phyloP scores from a whole-genome alignment of 2,888 invertebrate genomes.

The Incurvaria masculella region DNA sequence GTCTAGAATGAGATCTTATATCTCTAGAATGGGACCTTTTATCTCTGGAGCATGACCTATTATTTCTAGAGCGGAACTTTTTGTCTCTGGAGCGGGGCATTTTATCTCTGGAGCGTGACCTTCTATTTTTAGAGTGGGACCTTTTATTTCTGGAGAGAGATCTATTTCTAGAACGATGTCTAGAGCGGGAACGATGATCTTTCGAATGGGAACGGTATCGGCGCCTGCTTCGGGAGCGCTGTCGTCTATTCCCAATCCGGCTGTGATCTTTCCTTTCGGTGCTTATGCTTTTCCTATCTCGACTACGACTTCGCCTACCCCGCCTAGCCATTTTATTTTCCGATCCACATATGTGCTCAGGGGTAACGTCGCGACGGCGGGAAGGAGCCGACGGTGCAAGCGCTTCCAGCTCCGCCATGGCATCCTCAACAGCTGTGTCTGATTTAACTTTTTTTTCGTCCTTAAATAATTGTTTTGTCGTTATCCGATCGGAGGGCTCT shows the following conservation, averaged over 20 bases:
- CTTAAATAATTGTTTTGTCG: conserved; percentile 45
- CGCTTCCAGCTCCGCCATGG: conserved; percentile 84
- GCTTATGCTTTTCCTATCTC: conserved; percentile 14
- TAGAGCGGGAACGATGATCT: conserved; percentile 26
- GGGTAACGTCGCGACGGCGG: conserved; percentile 17
- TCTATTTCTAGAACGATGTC: conserved; percentile 26
- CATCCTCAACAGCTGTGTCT: conserved; percentile 66
- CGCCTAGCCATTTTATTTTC: conserved; percentile 26
- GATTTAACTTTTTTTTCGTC: conserved; percentile 27
- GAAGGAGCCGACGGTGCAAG: conserved; percentile 66
- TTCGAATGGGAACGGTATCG: conserved; percentile 16
- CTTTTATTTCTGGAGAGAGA: conserved; percentile 24
- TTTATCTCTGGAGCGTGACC: conserved; percentile 24
- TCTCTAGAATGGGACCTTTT: conserved; percentile 19
- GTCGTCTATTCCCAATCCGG: conserved; percentile 18
- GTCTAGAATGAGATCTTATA: conserved; percentile 17
- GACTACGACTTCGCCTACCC: conserved; percentile 20
- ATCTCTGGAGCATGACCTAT: conserved; percentile 21
- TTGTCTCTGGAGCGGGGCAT: conserved; percentile 19
- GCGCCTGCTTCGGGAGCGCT: conserved; percentile 22
- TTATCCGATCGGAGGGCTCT: conserved; percentile 18
- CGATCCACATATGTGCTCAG: conserved; percentile 16
- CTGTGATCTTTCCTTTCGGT: conserved; percentile 17
- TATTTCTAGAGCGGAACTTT: conserved; percentile 20
- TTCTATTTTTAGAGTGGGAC: conserved; percentile 23